Evolutionary conservation across 2,113 vertebrate genomes (phyloP).

Genomic region (Hydrochoerus hydrochaeris): DNA sequence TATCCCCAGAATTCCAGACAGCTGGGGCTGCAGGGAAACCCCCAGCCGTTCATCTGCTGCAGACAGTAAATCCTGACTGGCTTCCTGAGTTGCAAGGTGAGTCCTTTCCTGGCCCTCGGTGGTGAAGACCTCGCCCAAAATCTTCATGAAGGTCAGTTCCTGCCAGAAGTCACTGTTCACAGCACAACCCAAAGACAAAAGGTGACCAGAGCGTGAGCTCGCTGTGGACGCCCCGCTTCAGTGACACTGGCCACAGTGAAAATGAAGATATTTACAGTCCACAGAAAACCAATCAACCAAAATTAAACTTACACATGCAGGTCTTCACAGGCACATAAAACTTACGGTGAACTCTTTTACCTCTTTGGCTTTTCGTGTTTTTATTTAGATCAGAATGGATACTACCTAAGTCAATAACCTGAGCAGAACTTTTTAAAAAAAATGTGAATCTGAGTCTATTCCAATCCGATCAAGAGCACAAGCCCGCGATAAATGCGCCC

Average conservation of each 20-base stretch:
- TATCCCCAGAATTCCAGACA: background rate
- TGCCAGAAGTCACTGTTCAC: fast-evolving
- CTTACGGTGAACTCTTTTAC: background rate
- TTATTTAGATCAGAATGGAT: background rate
- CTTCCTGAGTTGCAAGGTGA: background rate
- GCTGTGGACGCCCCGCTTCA: fast-evolving
- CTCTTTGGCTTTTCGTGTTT: background rate
- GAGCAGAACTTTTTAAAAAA: background rate
- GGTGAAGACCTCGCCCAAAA: background rate
- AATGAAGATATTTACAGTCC: background rate
- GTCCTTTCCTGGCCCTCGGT: background rate
- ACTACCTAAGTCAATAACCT: background rate
- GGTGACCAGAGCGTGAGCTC: background rate
- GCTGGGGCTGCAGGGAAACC: background rate
- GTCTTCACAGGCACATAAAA: background rate
- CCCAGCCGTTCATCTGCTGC: background rate
- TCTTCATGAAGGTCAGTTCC: background rate
- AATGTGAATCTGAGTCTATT: background rate
- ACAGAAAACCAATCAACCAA: background rate
- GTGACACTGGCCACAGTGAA: background rate
- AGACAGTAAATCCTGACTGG: background rate
- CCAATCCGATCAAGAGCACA: fast-evolving
- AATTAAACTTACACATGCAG: background rate
- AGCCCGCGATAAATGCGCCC: fast-evolving
- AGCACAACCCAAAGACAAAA: fast-evolving